phyloP scores from a whole-genome alignment of 2,797 vertebrate species.

The Enoplosus armatus region DNA sequence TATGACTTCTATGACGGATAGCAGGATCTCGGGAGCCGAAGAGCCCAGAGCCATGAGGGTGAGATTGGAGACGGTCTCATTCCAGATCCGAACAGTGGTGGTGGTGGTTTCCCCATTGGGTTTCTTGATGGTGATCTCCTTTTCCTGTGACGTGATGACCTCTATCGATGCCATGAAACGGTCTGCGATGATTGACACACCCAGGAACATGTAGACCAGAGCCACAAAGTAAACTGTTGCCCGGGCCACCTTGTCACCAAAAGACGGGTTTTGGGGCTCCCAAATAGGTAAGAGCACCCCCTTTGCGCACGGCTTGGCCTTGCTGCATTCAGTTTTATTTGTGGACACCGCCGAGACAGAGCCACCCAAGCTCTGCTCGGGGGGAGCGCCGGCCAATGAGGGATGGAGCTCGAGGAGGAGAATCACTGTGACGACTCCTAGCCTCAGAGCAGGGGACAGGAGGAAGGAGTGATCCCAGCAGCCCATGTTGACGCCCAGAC shows the following conservation, averaged over 20 bases:
- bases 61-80: constrained; percentile 98
- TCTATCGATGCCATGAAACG: constrained; percentile 99
- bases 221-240: constrained; percentile 99
- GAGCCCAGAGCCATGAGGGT: constrained; percentile 99
- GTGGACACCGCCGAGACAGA: constrained; percentile 80
- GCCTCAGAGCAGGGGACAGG: constrained; percentile 82
- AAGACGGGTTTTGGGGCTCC: constrained; percentile 96
- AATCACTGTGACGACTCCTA: constrained; percentile 83
- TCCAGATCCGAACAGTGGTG: constrained; percentile 98
- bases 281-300: constrained; percentile 96
- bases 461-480: constrained; percentile 69
- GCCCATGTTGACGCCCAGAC: constrained; percentile 84
- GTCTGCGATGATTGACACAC: constrained; percentile 98
- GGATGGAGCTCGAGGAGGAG: constrained; percentile 84
- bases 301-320: constrained; percentile 86
- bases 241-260: constrained; percentile 97
- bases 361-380: constrained; percentile 73
- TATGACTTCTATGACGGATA: constrained; percentile 96
- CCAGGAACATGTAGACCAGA: constrained; percentile 98
- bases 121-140: constrained; percentile 99
- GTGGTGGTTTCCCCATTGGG: constrained; percentile 97
- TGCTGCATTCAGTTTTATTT: constrained; percentile 86
- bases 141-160: constrained; percentile 99
- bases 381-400: constrained; percentile 76
- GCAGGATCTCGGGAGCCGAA: constrained; percentile 96